These are phyloP conservation scores for Crotalus helleri DNA, from an alignment of 2,113 vertebrate genomes.

Conservation along the genomic window DNA sequence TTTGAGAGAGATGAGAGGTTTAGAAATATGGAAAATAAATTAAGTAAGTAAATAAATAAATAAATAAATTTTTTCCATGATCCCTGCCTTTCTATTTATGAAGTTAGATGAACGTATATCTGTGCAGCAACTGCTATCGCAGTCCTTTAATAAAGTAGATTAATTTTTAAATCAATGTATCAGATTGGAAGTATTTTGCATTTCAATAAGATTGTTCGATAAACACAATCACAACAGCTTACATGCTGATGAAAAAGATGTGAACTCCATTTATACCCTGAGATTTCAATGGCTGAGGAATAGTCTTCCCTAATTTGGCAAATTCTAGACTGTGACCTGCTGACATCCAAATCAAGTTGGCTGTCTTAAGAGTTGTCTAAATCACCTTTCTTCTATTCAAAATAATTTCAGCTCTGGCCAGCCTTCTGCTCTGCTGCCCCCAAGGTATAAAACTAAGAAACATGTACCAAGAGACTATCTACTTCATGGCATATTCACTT, in stretches of 20 bases:
- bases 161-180: neutral
- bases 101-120: neutral
- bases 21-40: too few species aligned
- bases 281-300: neutral
- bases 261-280: neutral
- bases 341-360: neutral
- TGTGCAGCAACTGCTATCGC: neutral
- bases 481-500: constrained; percentile 35
- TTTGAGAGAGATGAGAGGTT: neutral
- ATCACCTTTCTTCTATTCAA: neutral
- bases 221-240: neutral
- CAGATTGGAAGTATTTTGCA: neutral
- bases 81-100: neutral
- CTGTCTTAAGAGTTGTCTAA: neutral
- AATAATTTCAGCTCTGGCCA: neutral
- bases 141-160: neutral
- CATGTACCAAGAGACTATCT: constrained; percentile 16
- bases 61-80: too few species aligned
- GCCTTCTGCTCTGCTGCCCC: constrained; percentile 21
- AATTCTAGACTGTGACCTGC: neutral
- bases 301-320: neutral
- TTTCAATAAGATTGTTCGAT: neutral
- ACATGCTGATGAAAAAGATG: neutral
- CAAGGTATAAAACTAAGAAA: constrained; percentile 29
- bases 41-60: too few species aligned